phyloP scores from a whole-genome alignment of 2,113 vertebrate genomes.

The Cynocephalus volans region DNA sequence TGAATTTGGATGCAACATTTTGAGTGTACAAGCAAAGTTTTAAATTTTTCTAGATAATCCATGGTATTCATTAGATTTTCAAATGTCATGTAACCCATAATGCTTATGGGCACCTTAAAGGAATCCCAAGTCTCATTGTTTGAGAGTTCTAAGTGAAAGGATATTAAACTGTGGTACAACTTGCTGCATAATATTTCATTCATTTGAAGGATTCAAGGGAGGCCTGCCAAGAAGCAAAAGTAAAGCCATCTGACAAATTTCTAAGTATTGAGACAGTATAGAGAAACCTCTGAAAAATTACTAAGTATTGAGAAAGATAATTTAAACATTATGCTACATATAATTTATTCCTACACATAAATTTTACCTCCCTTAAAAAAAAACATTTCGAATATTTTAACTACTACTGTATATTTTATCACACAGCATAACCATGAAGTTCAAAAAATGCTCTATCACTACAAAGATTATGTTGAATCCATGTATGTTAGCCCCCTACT shows the following conservation, averaged over 20 bases:
- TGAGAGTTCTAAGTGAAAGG: not conserved
- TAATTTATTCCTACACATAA: not conserved
- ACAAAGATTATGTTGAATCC: not conserved
- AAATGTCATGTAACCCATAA: not conserved
- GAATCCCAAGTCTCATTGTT: not conserved
- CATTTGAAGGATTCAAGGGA: conserved; percentile 4
- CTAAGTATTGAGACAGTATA: not conserved
- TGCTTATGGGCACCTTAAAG: not conserved
- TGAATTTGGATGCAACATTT: not conserved
- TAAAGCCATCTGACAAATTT: conserved; percentile 42
- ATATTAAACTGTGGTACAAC: not conserved
- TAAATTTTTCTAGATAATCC: not conserved
- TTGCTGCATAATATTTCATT: conserved; percentile 13
- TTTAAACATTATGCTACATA: not conserved
- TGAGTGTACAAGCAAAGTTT: not conserved
- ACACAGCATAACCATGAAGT: not conserved
- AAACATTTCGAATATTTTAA: not conserved
- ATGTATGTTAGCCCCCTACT: not conserved
- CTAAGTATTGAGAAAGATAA: conserved; percentile 16
- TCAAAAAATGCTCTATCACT: not conserved
- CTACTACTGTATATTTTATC: conserved; percentile 9
- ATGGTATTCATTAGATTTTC: conserved; percentile 19
- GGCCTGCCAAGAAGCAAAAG: not conserved
- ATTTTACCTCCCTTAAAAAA: not conserved
- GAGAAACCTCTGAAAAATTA: conserved; percentile 37